phyloP scores from a whole-genome alignment of 2,797 vertebrate species.

The Sebastes taczanowskii region DNA sequence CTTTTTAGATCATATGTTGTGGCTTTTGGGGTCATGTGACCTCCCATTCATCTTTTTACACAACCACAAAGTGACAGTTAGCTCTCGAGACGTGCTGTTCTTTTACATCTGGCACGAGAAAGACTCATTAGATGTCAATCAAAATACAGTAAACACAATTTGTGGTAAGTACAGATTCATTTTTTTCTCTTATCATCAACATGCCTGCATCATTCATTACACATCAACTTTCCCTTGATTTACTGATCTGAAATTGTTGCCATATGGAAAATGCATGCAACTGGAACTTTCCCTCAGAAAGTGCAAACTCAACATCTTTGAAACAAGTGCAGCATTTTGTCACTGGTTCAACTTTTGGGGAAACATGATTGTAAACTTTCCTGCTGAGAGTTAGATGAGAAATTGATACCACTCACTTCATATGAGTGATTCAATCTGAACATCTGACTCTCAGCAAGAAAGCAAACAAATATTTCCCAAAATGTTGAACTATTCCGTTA shows the following conservation, averaged over 20 bases:
- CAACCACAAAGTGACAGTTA: slow-evolving; percentile 4
- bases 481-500: background rate
- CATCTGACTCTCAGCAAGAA: background rate
- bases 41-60: slow-evolving; percentile 10
- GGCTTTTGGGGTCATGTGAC: background rate
- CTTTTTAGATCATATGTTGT: slow-evolving; percentile 6
- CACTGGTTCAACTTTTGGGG: background rate
- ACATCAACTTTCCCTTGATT: slow-evolving; percentile 39
- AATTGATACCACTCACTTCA: background rate
- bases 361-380: background rate
- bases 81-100: background rate
- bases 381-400: background rate
- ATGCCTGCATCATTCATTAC: slow-evolving; percentile 21
- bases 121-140: slow-evolving; percentile 51
- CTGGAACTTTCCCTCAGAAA: background rate
- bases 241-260: slow-evolving; percentile 25
- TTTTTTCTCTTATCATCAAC: slow-evolving; percentile 40
- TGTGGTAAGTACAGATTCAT: slow-evolving; percentile 22
- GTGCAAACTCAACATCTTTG: background rate
- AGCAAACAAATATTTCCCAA: background rate
- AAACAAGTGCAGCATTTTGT: background rate
- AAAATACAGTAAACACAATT: slow-evolving; percentile 48
- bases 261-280: slow-evolving; percentile 30
- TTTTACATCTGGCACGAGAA: slow-evolving; percentile 23
- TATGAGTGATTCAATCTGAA: background rate